Evolutionary conservation across 2,113 vertebrate genomes (phyloP), one percentile per base, ranked within the genome.

Genomic region (Meles meles): DNA sequence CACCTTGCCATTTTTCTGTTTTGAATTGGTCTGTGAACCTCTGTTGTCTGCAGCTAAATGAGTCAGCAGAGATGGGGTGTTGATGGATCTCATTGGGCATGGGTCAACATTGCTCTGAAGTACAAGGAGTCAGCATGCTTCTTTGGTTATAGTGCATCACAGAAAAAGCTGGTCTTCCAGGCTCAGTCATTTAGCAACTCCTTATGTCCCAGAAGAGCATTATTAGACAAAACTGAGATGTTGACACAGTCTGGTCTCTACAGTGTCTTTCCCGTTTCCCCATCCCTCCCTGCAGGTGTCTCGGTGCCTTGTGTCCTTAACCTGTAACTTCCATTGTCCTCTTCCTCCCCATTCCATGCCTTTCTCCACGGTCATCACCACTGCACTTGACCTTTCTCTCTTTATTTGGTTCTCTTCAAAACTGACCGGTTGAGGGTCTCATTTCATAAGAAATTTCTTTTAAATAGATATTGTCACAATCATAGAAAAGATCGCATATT

Each of bases 41-140:
- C 59, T 90, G 90, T 83, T 90, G 90, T 83, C 93, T 65, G 39
- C 4, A 29, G 39, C n/a, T 61, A 95, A 92, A 93, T 93, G 92
- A 94, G 63, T 96, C 84, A 96, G 92, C 76, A 90, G 94, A 94
- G 74, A 90, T 65, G 37, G 18, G 74, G 49, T 89, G 61, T 83
- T 90, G 92, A 96, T 95, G 76, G 80, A 94, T 90, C 90, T 97
- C 95, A 71, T 21, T 96, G 96, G 87, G 93, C 74, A 67, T 95
- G 57, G 39, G 96, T 95, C 92, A 95, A 84, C 88, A 44, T 94
- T 95, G 80, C 92, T 96, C 71, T 95, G 69, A 97, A 98, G 95
- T 96, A 94, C 92, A 95, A 94, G 79, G 31, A 69, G 55, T 49
- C 65, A 34, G 42, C 7, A 20, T 80, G 39, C 3, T 9, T 87